A percentile compares a stretch with the other conserved stretches of the same genome.
Conservation (phyloP, 2,888 invertebrate species). For the Pogonocherus hispidulus region DNA sequence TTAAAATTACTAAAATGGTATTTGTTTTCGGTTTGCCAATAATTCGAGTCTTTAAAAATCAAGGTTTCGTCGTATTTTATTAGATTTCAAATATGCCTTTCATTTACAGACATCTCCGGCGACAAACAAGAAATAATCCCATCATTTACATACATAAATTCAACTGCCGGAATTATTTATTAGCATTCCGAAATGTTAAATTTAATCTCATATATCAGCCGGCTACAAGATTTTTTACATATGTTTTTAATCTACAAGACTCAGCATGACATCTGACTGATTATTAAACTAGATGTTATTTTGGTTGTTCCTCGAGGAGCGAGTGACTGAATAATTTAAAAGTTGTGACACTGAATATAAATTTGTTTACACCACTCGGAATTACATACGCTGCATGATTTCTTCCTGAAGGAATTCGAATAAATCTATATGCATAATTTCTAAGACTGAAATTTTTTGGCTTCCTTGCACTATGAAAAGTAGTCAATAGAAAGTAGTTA, state of each 20-base stretch:
- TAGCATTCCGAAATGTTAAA: constrained; percentile 39
- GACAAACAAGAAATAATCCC: constrained; percentile 30
- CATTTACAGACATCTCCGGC: background rate
- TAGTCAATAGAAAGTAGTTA: background rate
- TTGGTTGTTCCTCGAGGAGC: constrained; percentile 28
- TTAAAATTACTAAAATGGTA: too few species aligned
- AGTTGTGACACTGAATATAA: constrained; percentile 39
- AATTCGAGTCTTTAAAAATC: too few species aligned
- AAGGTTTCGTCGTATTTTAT: too few species aligned
- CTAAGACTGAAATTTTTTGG: background rate
- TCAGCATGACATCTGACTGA: constrained; percentile 32
- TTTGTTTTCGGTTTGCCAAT: too few species aligned
- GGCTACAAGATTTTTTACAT: constrained; percentile 42
- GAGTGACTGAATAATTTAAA: constrained; percentile 37
- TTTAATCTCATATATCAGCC: constrained; percentile 43
- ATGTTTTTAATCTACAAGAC: constrained; percentile 43
- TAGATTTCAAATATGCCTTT: too few species aligned
- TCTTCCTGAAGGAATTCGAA: constrained; percentile 16
- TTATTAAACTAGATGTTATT: constrained; percentile 40
- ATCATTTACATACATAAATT: constrained; percentile 36
- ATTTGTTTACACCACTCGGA: constrained; percentile 41
- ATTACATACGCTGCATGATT: constrained; percentile 3
- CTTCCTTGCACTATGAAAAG: background rate
- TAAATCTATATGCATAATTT: constrained; percentile 3
- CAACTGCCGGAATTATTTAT: constrained; percentile 38